Conservation (phyloP, 2,113 vertebrate genomes). For the Pelmatolapia mariae region DNA sequence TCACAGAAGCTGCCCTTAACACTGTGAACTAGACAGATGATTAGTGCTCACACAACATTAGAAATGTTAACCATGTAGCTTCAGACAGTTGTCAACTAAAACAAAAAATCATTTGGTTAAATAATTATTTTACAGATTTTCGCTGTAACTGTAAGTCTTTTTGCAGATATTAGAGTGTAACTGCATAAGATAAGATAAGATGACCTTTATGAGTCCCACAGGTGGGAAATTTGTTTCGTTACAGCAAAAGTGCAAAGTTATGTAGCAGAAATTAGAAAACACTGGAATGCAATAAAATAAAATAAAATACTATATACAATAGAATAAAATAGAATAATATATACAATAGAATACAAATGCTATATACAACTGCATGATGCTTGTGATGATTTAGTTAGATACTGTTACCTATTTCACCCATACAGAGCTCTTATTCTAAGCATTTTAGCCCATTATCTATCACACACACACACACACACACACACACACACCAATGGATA, state of each 20-base stretch:
- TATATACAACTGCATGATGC: background rate
- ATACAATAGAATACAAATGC: too few species aligned
- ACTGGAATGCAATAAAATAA: too few species aligned
- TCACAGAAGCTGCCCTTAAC: slow-evolving; percentile 6
- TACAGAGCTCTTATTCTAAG: background rate
- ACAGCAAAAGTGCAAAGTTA: too few species aligned
- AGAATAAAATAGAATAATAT: too few species aligned
- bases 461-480: background rate
- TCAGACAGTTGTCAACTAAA: background rate
- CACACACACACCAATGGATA: background rate
- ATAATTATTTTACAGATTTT: background rate
- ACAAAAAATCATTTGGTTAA: background rate
- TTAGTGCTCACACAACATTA: slow-evolving; percentile 10
- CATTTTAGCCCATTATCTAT: background rate
- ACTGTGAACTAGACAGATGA: background rate
- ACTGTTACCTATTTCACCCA: background rate
- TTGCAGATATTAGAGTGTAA: background rate
- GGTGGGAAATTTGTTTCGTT: too few species aligned
- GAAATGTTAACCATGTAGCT: background rate
- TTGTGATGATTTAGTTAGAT: background rate
- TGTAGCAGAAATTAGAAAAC: too few species aligned
- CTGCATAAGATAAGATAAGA: too few species aligned
- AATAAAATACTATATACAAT: too few species aligned
- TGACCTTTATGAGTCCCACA: too few species aligned
- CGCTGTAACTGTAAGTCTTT: fast-evolving